Evolutionary conservation across 2,888 invertebrate genomes (phyloP).

Genomic region (Lasioglossum pauxillum): DNA sequence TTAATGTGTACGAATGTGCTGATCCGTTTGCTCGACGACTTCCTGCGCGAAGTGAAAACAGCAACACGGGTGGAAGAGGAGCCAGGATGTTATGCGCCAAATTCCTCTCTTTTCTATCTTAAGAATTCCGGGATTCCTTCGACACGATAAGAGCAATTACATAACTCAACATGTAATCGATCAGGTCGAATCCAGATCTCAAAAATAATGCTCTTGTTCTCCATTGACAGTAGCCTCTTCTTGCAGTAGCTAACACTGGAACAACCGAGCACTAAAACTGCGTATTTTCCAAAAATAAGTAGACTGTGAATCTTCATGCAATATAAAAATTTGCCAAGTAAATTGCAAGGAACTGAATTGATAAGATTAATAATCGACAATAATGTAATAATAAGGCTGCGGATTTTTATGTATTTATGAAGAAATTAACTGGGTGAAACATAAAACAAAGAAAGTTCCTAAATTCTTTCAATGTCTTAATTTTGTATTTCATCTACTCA

Average conservation of each 20-base stretch:
- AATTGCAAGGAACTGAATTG: too few species aligned
- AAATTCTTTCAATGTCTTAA: too few species aligned
- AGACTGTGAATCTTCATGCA: too few species aligned
- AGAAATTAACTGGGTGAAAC: too few species aligned
- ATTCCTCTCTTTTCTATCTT: constrained; percentile 63
- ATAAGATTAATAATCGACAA: too few species aligned
- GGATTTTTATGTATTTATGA: too few species aligned
- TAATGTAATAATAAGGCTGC: too few species aligned
- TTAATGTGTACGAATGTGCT: constrained; percentile 25
- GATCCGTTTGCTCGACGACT: constrained; percentile 50
- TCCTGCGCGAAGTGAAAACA: constrained; percentile 63
- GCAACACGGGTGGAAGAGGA: constrained; percentile 24
- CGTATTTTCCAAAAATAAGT: not conserved
- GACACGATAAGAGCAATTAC: constrained; percentile 47
- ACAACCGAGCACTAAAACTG: not conserved
- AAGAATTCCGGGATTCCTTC: constrained; percentile 56
- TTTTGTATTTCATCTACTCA: too few species aligned
- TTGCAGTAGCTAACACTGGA: not conserved
- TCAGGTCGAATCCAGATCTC: not conserved
- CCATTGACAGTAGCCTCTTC: not conserved
- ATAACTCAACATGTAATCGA: constrained; percentile 7
- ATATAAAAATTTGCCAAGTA: not conserved
- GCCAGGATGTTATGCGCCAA: constrained; percentile 58
- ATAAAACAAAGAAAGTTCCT: too few species aligned
- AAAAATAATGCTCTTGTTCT: not conserved